phyloP scores from a whole-genome alignment of 2,113 vertebrate species.

The Rhynchopsitta pachyrhyncha region DNA sequence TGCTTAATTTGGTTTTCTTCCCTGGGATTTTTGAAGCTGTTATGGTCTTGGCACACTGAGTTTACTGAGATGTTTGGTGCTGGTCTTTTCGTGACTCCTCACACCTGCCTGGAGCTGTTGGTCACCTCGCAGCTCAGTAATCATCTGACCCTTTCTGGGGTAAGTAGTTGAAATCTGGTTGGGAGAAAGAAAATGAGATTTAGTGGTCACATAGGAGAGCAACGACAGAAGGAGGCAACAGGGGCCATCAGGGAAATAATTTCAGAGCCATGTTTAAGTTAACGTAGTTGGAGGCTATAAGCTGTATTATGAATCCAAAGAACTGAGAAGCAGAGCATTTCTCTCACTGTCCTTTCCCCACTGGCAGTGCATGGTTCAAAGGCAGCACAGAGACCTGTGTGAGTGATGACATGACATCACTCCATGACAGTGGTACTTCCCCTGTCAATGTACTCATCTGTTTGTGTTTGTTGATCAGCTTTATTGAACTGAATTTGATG shows the following conservation, averaged over 20 bases:
- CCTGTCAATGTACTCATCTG: background rate
- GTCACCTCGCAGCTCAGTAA: rapidly evolving
- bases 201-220: background rate
- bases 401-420: background rate
- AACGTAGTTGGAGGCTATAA: background rate
- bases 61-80: background rate
- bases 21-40: background rate
- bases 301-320: background rate
- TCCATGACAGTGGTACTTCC: rapidly evolving
- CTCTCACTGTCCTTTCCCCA: background rate
- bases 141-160: rapidly evolving
- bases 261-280: background rate
- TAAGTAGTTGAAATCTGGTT: background rate
- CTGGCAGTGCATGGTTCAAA: rapidly evolving
- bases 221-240: background rate
- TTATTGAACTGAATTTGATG: background rate
- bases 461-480: background rate
- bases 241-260: background rate
- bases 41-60: rapidly evolving
- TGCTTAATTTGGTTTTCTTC: background rate
- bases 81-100: background rate
- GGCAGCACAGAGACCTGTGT: background rate
- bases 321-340: background rate
- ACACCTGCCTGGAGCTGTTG: background rate
- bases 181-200: background rate